Percentiles rank a stretch among this genome's conserved stretches.
These are phyloP conservation scores for Forbesichthys papilliferus DNA, from an alignment of 2,113 vertebrate genomes.

Conservation along the genomic window DNA sequence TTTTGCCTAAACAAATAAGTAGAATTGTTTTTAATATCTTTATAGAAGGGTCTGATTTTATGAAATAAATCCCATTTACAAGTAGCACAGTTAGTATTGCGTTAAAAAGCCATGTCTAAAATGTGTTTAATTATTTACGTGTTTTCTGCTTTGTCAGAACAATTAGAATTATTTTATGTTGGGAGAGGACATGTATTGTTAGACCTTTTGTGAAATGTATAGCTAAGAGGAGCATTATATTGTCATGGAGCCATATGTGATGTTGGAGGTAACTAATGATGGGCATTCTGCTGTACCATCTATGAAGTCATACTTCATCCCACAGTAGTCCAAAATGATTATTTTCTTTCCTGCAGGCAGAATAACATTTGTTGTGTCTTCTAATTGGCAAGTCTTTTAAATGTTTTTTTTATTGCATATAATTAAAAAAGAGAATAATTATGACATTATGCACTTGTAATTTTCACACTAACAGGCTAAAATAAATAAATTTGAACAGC, in stretches of 20 bases:
- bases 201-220: conserved; percentile 1
- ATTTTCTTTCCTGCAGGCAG: conserved; percentile 11
- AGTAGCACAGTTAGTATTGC: not conserved
- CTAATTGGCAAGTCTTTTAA: conserved; percentile 8
- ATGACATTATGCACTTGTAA: conserved; percentile 4
- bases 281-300: conserved; percentile 13
- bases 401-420: not conserved
- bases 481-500: too few relatives aligned
- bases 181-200: conserved; percentile 8
- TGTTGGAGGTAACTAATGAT: conserved; percentile 38
- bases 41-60: conserved; percentile 4
- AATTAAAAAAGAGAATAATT: not conserved
- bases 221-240: not conserved
- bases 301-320: conserved; percentile 17
- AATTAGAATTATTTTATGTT: not conserved
- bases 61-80: conserved; percentile 12
- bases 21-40: not conserved
- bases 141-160: conserved; percentile 6
- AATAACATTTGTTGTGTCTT: conserved; percentile 22
- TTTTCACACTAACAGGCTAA: too few relatives aligned
- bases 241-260: conserved; percentile 16
- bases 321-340: conserved; percentile 16
- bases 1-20: not conserved
- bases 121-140: not conserved
- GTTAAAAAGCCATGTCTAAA: conserved; percentile 2